Percentiles rank a stretch among this genome's conserved stretches.
Evolutionary conservation across 2,888 invertebrate species (phyloP).

Genomic region (Heteromyza rotundicornis): DNA sequence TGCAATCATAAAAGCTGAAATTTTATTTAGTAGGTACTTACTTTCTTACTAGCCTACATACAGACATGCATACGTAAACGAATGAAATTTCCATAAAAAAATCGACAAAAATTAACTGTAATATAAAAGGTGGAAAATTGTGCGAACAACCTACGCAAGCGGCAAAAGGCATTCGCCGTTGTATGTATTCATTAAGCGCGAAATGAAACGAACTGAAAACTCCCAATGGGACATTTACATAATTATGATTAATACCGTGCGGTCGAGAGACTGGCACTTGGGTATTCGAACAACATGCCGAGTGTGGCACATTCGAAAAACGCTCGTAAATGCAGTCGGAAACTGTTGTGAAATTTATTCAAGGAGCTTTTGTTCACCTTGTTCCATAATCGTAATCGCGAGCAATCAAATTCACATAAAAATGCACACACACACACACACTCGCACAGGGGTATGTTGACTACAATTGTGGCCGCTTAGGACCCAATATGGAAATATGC

Average conservation of each 20-base stretch:
- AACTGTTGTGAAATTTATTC: constrained; percentile 36
- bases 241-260: constrained; percentile 52
- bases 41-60: too few species aligned
- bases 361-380: constrained; percentile 28
- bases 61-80: too few species aligned
- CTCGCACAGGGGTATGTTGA: neutral
- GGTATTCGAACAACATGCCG: constrained; percentile 4
- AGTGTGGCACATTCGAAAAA: constrained; percentile 29
- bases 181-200: too few species aligned
- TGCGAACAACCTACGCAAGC: constrained; percentile 47
- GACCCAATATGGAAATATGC: neutral
- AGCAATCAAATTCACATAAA: constrained; percentile 51
- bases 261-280: too few species aligned
- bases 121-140: constrained; percentile 57
- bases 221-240: constrained; percentile 42
- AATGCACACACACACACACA: constrained; percentile 41
- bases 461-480: neutral
- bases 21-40: neutral
- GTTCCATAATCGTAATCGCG: constrained; percentile 41
- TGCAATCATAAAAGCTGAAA: constrained; percentile 3
- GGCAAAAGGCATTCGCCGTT: neutral
- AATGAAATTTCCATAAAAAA: constrained; percentile 4
- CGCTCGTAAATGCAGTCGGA: constrained; percentile 40
- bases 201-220: neutral
- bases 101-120: constrained; percentile 47